Evolutionary conservation across 2,888 invertebrate species (phyloP).

Genomic region (Eupithecia tripunctaria): DNA sequence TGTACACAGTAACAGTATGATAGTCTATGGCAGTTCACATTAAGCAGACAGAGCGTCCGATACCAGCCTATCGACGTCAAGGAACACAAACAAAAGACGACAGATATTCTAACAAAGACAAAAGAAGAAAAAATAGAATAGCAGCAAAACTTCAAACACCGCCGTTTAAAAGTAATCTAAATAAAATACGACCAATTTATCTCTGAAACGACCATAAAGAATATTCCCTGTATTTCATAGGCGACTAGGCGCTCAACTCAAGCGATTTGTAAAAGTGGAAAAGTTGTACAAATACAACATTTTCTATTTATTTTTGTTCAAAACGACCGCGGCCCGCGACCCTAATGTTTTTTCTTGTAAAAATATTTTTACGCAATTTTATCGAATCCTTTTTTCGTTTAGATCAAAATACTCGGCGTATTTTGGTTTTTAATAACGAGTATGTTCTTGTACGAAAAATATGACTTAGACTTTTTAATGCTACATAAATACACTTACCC

Average conservation of each 20-base stretch:
- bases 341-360: slow-evolving; percentile 3
- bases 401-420: not conserved
- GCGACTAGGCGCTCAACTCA: slow-evolving; percentile 29
- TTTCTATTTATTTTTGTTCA: slow-evolving; percentile 15
- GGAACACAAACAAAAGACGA: not conserved
- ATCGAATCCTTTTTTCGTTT: not conserved
- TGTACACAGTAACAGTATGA: too few species aligned
- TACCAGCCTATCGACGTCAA: not conserved
- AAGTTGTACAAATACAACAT: slow-evolving; percentile 27
- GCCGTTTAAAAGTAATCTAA: slow-evolving; percentile 51
- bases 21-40: too few species aligned
- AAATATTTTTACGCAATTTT: not conserved
- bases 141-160: slow-evolving; percentile 45
- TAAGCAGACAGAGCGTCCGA: too few species aligned
- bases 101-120: not conserved
- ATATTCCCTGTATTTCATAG: slow-evolving; percentile 35
- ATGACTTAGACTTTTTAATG: not conserved
- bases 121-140: slow-evolving; percentile 17
- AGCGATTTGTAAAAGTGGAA: slow-evolving; percentile 30
- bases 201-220: slow-evolving; percentile 43
- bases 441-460: not conserved
- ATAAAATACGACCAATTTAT: slow-evolving; percentile 55
- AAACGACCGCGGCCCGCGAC: not conserved
- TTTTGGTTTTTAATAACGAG: not conserved
- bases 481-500: not conserved